These are phyloP conservation scores for Drosophila littoralis DNA, from an alignment of 1,140 invertebrate species.

Conservation along the genomic window DNA sequence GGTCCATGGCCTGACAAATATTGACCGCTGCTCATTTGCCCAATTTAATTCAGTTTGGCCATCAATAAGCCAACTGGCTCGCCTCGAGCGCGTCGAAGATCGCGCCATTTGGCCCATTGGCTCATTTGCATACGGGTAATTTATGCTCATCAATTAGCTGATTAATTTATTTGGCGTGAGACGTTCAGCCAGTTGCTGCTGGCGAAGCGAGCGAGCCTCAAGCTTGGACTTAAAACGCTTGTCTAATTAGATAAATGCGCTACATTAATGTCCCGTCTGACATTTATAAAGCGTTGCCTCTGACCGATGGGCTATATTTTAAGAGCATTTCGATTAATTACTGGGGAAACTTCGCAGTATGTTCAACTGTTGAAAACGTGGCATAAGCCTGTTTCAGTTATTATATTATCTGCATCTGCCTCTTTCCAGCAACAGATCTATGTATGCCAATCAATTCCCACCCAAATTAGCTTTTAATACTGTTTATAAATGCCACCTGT, in stretches of 20 bases:
- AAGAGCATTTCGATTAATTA: slow-evolving; percentile 17
- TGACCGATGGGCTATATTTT: slow-evolving; percentile 35
- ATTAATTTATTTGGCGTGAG: slow-evolving; percentile 80
- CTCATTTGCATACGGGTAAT: slow-evolving; percentile 74
- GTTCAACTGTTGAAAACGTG: slow-evolving; percentile 1
- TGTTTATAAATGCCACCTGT: slow-evolving; percentile 70
- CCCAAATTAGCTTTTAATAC: slow-evolving; percentile 69
- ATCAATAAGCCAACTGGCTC: slow-evolving; percentile 54
- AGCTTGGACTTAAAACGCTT: slow-evolving; percentile 64
- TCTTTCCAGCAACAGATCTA: slow-evolving; percentile 22
- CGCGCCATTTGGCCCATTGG: slow-evolving; percentile 21
- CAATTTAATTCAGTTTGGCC: slow-evolving; percentile 68
- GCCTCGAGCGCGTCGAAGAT: slow-evolving; percentile 20
- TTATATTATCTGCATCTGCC: neutral
- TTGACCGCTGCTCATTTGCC: slow-evolving; percentile 53
- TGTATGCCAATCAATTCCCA: slow-evolving; percentile 61
- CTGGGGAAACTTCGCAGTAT: slow-evolving; percentile 20
- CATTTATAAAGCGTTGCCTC: slow-evolving; percentile 71
- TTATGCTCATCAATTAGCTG: slow-evolving; percentile 80
- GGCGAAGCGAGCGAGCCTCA: slow-evolving; percentile 1
- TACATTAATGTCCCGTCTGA: slow-evolving; percentile 76
- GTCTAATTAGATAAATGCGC: slow-evolving; percentile 82
- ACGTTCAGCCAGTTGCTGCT: slow-evolving; percentile 27
- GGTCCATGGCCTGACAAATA: slow-evolving; percentile 42
- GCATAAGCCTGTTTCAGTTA: slow-evolving; percentile 3